A percentile compares a stretch with the other conserved stretches of the same genome.
phyloP scores from a whole-genome alignment of 2,113 vertebrate species.

The Terrapene triunguis region DNA sequence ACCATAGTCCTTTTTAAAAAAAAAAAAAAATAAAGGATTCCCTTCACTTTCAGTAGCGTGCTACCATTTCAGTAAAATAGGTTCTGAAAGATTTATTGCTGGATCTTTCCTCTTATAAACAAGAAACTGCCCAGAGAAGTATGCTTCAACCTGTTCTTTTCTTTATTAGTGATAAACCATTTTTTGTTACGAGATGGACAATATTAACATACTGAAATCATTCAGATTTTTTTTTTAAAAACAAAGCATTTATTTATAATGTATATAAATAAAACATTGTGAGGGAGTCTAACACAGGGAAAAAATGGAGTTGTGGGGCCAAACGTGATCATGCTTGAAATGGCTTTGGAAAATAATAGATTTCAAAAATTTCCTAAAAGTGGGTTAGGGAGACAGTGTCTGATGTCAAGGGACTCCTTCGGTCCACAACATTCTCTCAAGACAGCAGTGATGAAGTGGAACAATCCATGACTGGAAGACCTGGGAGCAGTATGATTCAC shows the following conservation, averaged over 20 bases:
- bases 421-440: background rate
- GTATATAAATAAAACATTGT: too few species aligned
- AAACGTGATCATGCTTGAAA: background rate
- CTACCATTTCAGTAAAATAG: conserved; percentile 52
- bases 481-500: background rate
- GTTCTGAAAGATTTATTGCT: background rate
- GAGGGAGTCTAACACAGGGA: background rate
- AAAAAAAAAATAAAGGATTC: background rate
- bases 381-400: background rate
- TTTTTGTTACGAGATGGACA: background rate
- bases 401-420: background rate
- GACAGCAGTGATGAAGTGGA: background rate
- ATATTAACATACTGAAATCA: background rate
- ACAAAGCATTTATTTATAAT: background rate
- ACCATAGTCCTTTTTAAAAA: background rate
- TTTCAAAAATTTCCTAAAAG: background rate
- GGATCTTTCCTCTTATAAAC: conserved; percentile 53
- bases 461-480: background rate
- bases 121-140: conserved; percentile 45
- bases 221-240: background rate
- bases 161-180: background rate
- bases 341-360: background rate
- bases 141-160: conserved; percentile 15
- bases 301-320: background rate
- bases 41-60: conserved; percentile 50